Conservation (phyloP, 2,888 invertebrate species). For the Philopedon plagiatum region DNA sequence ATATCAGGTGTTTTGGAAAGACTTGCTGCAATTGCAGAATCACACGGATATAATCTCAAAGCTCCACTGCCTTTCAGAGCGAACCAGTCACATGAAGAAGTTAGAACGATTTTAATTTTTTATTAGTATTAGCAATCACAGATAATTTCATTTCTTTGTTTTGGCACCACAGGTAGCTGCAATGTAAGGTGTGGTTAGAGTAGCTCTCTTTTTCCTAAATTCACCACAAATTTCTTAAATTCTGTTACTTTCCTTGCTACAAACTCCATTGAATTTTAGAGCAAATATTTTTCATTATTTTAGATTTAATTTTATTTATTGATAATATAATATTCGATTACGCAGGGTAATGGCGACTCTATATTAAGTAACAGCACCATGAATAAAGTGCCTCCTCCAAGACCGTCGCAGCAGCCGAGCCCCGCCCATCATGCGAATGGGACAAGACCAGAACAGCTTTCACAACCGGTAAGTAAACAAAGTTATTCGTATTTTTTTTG, state of each 20-base stretch:
- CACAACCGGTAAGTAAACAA: conserved; percentile 38
- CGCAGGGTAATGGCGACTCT: conserved; percentile 48
- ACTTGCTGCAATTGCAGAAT: conserved; percentile 90
- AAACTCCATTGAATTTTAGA: too few relatives aligned
- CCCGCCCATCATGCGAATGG: conserved; percentile 54
- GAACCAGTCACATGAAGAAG: conserved; percentile 64
- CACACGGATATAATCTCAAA: conserved; percentile 85
- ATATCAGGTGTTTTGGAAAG: conserved; percentile 87
- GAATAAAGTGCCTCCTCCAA: conserved; percentile 59
- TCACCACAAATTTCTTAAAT: too few relatives aligned
- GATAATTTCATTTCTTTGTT: too few relatives aligned
- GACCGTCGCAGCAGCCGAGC: conserved; percentile 41
- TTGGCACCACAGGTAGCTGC: too few relatives aligned
- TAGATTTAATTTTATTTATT: not conserved
- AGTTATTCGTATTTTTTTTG: too few relatives aligned
- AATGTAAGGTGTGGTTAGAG: too few relatives aligned
- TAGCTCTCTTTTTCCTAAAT: too few relatives aligned
- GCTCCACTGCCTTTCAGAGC: conserved; percentile 74
- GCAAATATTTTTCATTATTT: not conserved
- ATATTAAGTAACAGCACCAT: conserved; percentile 38
- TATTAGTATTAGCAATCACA: not conserved
- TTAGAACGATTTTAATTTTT: conserved; percentile 6
- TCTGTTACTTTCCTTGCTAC: too few relatives aligned
- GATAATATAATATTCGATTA: not conserved
- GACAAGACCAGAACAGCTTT: conserved; percentile 57